Evolutionary conservation across 2,113 vertebrate genomes (phyloP).

Genomic region (Mastomys natalensis): DNA sequence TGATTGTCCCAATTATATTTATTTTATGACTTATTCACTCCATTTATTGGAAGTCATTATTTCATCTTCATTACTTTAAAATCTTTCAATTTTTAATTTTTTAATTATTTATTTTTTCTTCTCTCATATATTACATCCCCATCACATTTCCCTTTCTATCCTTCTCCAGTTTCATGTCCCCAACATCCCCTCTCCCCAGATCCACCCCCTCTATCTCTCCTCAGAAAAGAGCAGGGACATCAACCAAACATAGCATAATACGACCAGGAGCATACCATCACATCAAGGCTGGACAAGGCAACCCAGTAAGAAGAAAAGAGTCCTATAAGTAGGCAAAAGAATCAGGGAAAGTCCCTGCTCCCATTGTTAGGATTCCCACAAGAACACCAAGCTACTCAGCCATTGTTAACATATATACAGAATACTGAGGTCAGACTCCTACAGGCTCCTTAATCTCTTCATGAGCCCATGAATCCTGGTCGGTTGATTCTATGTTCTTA

Average conservation of each 20-base stretch:
- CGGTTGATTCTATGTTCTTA: neutral
- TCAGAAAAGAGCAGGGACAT: neutral
- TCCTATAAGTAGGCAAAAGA: neutral
- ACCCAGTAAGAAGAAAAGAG: neutral
- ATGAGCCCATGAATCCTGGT: neutral
- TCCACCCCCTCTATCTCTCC: neutral
- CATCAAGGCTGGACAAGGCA: neutral
- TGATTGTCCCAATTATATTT: neutral
- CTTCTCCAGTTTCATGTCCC: neutral
- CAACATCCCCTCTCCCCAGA: neutral
- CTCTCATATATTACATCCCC: neutral
- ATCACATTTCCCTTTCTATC: neutral
- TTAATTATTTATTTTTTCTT: neutral
- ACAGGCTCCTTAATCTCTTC: neutral
- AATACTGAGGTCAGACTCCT: neutral
- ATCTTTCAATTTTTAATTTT: neutral
- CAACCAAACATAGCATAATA: neutral
- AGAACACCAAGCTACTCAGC: neutral
- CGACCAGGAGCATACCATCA: neutral
- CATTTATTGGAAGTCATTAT: constrained; percentile 47
- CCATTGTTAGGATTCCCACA: neutral
- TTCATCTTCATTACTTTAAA: constrained; percentile 18
- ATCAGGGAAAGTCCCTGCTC: neutral
- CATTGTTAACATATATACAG: neutral
- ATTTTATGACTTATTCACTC: neutral